phyloP scores from a whole-genome alignment of 2,888 invertebrate genomes.

The Kuschelorhynchus macadamiae region DNA sequence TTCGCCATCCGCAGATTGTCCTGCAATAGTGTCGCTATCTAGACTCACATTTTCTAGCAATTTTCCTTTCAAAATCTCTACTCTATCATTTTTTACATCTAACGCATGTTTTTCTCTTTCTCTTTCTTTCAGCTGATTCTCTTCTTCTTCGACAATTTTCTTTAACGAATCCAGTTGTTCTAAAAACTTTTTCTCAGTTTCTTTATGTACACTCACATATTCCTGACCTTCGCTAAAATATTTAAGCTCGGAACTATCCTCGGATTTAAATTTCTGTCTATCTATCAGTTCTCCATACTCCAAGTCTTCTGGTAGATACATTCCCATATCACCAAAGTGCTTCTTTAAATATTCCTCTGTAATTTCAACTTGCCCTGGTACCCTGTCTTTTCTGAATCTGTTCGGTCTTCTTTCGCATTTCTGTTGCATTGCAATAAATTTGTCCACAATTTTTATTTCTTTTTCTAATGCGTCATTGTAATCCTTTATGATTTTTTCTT shows the following conservation, averaged over 20 bases:
- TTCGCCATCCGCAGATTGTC: background rate
- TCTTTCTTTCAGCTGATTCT: constrained; percentile 18
- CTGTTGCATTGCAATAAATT: constrained; percentile 45
- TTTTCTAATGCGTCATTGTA: constrained; percentile 60
- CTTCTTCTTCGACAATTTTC: constrained; percentile 39
- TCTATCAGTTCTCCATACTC: constrained; percentile 38
- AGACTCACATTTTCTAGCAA: background rate
- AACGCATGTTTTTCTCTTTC: constrained; percentile 20
- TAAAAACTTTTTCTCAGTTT: constrained; percentile 43
- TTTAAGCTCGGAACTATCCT: background rate
- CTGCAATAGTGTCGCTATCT: background rate
- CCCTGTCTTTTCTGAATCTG: constrained; percentile 19
- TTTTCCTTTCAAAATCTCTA: constrained; percentile 3
- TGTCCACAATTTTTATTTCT: constrained; percentile 54
- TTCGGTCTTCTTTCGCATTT: constrained; percentile 30
- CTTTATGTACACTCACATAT: constrained; percentile 16
- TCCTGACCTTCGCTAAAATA: background rate
- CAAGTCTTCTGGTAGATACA: constrained; percentile 50
- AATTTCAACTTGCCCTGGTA: constrained; percentile 35
- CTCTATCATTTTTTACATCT: constrained; percentile 8
- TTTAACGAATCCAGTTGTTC: constrained; percentile 46
- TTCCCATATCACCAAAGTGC: constrained; percentile 55
- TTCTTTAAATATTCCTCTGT: constrained; percentile 49
- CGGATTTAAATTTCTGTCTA: background rate
- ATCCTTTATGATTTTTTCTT: constrained; percentile 56